phyloP scores from a whole-genome alignment of 2,888 invertebrate species.

The Ophion slaviceki region DNA sequence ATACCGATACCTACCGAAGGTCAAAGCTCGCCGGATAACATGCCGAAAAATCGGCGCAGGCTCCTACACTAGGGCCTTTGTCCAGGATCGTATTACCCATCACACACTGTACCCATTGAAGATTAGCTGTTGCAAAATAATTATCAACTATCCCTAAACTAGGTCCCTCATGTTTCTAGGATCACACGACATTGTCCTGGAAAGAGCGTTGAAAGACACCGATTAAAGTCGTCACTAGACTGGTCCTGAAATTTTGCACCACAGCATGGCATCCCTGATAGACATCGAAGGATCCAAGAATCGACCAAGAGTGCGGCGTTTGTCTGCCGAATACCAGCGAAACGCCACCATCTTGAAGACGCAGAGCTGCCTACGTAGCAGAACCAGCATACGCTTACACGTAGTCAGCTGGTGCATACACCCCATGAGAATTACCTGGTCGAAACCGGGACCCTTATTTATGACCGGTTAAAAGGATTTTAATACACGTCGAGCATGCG shows the following conservation, averaged over 20 bases:
- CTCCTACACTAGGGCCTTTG: neutral
- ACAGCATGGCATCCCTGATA: neutral
- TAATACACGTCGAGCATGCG: constrained; percentile 75
- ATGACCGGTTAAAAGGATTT: constrained; percentile 79
- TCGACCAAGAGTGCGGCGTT: neutral
- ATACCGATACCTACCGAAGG: neutral
- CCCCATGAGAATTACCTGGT: constrained; percentile 74
- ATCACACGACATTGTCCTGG: neutral
- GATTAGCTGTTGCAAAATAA: neutral
- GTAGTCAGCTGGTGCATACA: constrained; percentile 66
- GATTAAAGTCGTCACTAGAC: neutral
- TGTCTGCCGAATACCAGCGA: neutral
- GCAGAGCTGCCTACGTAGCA: too few relatives aligned
- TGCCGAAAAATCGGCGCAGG: neutral
- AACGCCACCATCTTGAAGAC: neutral
- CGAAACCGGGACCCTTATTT: constrained; percentile 75
- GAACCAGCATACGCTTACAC: neutral
- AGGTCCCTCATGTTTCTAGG: neutral
- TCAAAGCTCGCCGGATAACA: neutral
- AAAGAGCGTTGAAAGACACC: neutral
- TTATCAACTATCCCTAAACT: neutral
- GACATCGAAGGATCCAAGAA: neutral
- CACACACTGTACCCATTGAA: neutral
- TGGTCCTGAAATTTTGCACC: neutral
- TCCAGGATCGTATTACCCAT: neutral